Evolutionary conservation across 1,140 invertebrate species (phyloP).

Genomic region (Bombus picipes): DNA sequence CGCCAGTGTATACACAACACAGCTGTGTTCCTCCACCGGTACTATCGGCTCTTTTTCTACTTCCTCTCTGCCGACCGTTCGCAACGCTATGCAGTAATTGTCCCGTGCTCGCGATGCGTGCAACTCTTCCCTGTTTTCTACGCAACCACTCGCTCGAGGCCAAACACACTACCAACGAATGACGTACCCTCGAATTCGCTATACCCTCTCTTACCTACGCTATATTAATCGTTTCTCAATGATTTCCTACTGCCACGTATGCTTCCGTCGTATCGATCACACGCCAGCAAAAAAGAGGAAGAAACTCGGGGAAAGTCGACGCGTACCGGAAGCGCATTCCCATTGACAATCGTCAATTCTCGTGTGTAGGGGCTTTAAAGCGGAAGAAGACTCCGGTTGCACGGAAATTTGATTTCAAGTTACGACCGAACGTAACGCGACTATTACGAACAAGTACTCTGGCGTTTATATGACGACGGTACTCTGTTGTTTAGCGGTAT

Average conservation of each 20-base stretch:
- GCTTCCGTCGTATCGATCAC: neutral
- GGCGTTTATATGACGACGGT: no score
- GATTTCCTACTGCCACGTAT: constrained; percentile 5
- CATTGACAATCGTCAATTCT: neutral
- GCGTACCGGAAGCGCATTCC: neutral
- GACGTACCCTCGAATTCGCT: constrained; percentile 20
- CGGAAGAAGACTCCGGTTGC: no score
- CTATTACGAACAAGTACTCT: no score
- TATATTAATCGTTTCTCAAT: constrained; percentile 17
- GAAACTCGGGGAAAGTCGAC: neutral
- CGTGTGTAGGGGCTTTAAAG: no score
- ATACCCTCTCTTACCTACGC: neutral
- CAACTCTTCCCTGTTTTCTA: constrained; percentile 28
- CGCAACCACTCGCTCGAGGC: neutral
- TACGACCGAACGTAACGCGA: no score
- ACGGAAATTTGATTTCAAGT: no score
- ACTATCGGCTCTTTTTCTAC: constrained; percentile 19
- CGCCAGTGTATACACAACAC: no score
- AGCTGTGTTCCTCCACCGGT: neutral
- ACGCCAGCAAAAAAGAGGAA: neutral
- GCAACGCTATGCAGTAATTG: constrained; percentile 31
- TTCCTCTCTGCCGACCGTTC: constrained; percentile 22
- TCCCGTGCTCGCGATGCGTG: constrained; percentile 34
- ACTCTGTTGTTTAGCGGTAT: no score
- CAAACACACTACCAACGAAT: neutral